phyloP scores from a whole-genome alignment of 2,888 invertebrate species.

The Baronia brevicornis region DNA sequence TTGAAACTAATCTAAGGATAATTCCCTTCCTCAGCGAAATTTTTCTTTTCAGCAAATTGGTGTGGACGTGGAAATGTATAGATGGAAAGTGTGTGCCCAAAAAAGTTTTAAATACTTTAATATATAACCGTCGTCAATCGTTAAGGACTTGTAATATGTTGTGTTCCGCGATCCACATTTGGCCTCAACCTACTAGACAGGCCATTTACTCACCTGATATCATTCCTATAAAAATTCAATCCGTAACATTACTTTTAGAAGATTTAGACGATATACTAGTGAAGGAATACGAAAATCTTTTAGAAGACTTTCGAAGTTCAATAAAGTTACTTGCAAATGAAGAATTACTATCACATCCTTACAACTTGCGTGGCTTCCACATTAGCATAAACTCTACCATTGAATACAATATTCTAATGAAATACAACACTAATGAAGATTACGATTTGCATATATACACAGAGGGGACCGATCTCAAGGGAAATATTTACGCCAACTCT shows the following conservation, averaged over 20 bases:
- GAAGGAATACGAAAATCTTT: no score
- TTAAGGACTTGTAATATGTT: slow-evolving; percentile 83
- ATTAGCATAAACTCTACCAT: no score
- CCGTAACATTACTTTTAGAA: slow-evolving; percentile 67
- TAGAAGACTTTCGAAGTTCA: no score
- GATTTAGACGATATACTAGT: slow-evolving; percentile 42
- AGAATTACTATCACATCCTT: no score
- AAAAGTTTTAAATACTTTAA: slow-evolving; percentile 32
- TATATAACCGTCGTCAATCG: slow-evolving; percentile 66
- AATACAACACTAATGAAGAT: slow-evolving; percentile 81
- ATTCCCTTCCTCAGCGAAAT: no score
- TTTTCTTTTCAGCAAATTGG: slow-evolving; percentile 39
- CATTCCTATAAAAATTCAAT: slow-evolving; percentile 75
- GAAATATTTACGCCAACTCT: slow-evolving; percentile 77
- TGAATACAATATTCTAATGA: slow-evolving; percentile 75
- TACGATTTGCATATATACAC: slow-evolving; percentile 77
- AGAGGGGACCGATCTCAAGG: slow-evolving; percentile 54
- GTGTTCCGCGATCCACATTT: slow-evolving; percentile 80
- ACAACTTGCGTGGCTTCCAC: no score
- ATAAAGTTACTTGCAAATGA: no score
- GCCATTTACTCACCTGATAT: slow-evolving; percentile 77
- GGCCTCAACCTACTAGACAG: slow-evolving; percentile 85
- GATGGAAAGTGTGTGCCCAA: slow-evolving; percentile 79
- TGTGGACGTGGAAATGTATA: slow-evolving; percentile 86
- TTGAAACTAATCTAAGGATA: no score